phyloP scores from a whole-genome alignment of 2,888 invertebrate species.

The Diogma glabrata region DNA sequence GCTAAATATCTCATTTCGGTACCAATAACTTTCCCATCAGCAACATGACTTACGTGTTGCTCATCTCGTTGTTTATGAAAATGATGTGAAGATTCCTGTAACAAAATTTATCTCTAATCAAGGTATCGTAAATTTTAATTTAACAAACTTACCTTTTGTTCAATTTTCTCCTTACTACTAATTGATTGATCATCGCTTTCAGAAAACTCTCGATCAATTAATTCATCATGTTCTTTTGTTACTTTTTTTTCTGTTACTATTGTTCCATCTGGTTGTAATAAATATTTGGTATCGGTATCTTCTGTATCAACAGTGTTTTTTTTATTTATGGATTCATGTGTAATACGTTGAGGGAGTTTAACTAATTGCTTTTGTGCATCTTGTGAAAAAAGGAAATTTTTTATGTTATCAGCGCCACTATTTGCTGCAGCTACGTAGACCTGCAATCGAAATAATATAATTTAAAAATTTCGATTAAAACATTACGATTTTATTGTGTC shows the following conservation, averaged over 20 bases:
- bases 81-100: slow-evolving; percentile 45
- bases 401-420: slow-evolving; percentile 52
- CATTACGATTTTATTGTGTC: too few relatives aligned
- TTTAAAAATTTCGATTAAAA: neutral
- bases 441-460: slow-evolving; percentile 40
- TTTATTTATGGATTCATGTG: slow-evolving; percentile 63
- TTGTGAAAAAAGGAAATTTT: slow-evolving; percentile 54
- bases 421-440: slow-evolving; percentile 62
- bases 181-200: slow-evolving; percentile 42
- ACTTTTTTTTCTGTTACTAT: slow-evolving; percentile 75
- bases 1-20: slow-evolving; percentile 72
- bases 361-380: slow-evolving; percentile 50
- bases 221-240: slow-evolving; percentile 73
- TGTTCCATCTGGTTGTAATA: slow-evolving; percentile 68
- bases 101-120: neutral
- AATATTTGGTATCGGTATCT: slow-evolving; percentile 65
- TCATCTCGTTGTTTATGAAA: slow-evolving; percentile 66
- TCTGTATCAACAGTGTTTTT: slow-evolving; percentile 78
- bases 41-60: slow-evolving; percentile 71
- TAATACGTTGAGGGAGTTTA: slow-evolving; percentile 54
- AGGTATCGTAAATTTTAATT: neutral
- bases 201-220: slow-evolving; percentile 67
- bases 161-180: slow-evolving; percentile 30
- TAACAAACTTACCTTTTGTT: slow-evolving; percentile 26
- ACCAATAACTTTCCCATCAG: slow-evolving; percentile 67